Base-by-base conservation (phyloP, 2,888 invertebrate species). In the Hymenopus coronatus region DNA sequence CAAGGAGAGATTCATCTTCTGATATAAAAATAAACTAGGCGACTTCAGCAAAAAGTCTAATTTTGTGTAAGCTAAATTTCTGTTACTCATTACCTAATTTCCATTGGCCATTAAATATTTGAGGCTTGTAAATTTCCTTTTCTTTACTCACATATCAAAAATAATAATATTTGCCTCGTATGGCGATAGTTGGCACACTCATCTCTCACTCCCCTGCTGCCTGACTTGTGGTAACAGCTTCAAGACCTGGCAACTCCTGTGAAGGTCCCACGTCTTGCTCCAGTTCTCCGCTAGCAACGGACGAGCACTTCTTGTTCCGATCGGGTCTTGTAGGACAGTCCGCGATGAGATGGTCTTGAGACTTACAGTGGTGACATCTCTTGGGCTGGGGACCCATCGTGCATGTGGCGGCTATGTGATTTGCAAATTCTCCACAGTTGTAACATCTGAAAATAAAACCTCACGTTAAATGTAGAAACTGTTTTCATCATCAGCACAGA, bases 371-470 rank as follows among this genome's bases (percentile, higher is more conserved):
- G 94, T 98, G 98, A 93, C 98, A 98, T 92, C 97, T 95, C 94
- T 98, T 98, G 91, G 98, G 98, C 94, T 97, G 97, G 88, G 98
- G 98, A 25, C 97, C 98, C 92, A 97, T 94, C 91, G 96, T 95
- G 93, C 98, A 98, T 93, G 98, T 98, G 81, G 97, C 97, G 70
- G 98, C 98, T 92, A 98, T 96, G 94, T 98, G 98, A 93, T 98
- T 98, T 87, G 97, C 97, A 92, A 98, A 98, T 93, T 98, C 97
- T 7, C 98, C 98, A 92, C 98, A 98, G 93, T 98, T 98, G 93
- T 98, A 98, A 94, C 98, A 98, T 92, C 97, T 97, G 93, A 85
- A 93, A 90, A n/a, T 90, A 89, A 54, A 91, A 90, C 88, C 84
- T 89, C 40, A 40, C 12, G 30, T 4, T 30, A 30, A 30, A 30